Conservation (phyloP, 1,140 invertebrate genomes). For the Pogonus chalceus region DNA sequence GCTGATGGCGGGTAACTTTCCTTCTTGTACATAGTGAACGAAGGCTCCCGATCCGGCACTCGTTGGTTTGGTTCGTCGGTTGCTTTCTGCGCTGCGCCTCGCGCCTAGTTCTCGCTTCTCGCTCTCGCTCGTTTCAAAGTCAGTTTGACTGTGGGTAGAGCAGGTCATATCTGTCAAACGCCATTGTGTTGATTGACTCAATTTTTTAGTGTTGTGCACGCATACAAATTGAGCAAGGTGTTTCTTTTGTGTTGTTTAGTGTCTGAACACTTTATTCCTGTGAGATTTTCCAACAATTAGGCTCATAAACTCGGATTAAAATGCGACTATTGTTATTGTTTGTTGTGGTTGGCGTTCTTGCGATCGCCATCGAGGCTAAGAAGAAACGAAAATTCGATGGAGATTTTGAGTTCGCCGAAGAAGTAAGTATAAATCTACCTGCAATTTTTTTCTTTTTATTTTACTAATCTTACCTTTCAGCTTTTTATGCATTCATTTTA, state of each 20-base stretch:
- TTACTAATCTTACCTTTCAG: too few relatives aligned
- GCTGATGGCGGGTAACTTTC: too few relatives aligned
- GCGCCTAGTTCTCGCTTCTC: not conserved
- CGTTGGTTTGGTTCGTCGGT: not conserved
- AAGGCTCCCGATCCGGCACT: not conserved
- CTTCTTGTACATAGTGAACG: too few relatives aligned
- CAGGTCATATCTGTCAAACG: not conserved
- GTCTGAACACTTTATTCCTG: not conserved
- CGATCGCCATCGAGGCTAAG: constrained; percentile 37
- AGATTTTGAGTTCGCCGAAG: constrained; percentile 58
- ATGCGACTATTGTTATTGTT: constrained; percentile 25
- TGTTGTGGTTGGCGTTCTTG: constrained; percentile 32
- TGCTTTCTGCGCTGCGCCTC: not conserved
- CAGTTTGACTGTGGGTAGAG: not conserved
- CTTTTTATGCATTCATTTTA: too few relatives aligned
- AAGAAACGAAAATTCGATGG: constrained; percentile 55
- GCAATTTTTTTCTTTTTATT: not conserved
- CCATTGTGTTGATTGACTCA: too few relatives aligned
- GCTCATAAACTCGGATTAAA: not conserved
- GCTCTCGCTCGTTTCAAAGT: not conserved
- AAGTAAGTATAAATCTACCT: constrained; percentile 43
- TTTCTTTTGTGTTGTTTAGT: not conserved
- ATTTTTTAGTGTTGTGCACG: not conserved
- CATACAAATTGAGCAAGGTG: not conserved
- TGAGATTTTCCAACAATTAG: too few relatives aligned